Base-by-base conservation (phyloP, 2,797 vertebrate genomes). In the Malacoraja senta region DNA sequence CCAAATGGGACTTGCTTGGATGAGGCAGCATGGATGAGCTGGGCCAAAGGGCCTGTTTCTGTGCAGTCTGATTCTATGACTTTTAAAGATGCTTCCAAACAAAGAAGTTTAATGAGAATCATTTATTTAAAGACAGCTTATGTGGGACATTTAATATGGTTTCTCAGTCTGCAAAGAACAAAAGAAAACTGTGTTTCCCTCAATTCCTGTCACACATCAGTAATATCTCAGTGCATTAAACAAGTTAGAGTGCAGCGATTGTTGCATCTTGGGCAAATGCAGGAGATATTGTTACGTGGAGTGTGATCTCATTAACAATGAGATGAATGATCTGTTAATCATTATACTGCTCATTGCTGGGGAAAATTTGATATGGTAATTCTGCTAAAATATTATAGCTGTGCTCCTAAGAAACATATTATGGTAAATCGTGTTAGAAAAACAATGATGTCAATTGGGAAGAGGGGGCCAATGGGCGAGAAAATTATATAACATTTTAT, bases 121-220 rank as follows among this genome's bases (percentile, higher is more conserved):
- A 19, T 91, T 53, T 91, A 91, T 72, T 74, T 74, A 32, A 68
- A 91, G 19, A 35, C 86, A 24, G 58, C 35, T 65, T 71, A 68
- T 35, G 63, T 38, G 65, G 68, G 63, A 91, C 68, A 71, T 71
- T 71, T 74, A 72, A 91, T 72, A 72, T 91, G 38, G 90, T 91
- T 91, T 86, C 8, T 63, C 83, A 86, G 15, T 58, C 83, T 86
- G 58, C n/a, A 63, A 17, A 63, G 29, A 61, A 65, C 68, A 86
- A 86, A 61, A 86, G 17, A 65, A n/a, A 61, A 29, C 63, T 63
- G 83, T 15, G 15, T n/a, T 86, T 32, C 7, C 8, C 19, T 32
- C n/a, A 32, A 58, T 86, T 86, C 83, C 58, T n/a, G 63, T 63
- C 29, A 58, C 58, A 65, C 1, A 13, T 86, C 13, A 6, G 58